These are phyloP conservation scores for Aphelinus certus DNA, from an alignment of 1,140 invertebrate genomes.

Conservation along the genomic window DNA sequence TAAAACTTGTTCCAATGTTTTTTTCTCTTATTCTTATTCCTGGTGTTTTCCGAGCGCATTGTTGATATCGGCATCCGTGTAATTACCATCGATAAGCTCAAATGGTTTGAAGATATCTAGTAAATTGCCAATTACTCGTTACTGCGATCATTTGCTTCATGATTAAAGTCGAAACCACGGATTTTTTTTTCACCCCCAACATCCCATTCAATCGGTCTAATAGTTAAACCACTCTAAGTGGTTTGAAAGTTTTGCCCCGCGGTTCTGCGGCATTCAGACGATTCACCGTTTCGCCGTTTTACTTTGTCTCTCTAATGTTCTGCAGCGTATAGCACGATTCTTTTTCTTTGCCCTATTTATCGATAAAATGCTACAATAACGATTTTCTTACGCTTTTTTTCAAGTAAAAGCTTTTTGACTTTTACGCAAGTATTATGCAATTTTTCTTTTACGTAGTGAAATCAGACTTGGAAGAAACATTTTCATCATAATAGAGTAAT, in stretches of 20 bases:
- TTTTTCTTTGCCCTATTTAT: not conserved
- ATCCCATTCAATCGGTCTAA: constrained; percentile 23
- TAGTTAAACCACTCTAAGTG: constrained; percentile 19
- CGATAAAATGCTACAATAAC: constrained; percentile 1
- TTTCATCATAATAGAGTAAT: too few species aligned
- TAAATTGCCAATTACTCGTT: too few species aligned
- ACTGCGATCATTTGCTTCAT: too few species aligned
- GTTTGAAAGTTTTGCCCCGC: constrained; percentile 1
- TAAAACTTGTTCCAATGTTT: not conserved
- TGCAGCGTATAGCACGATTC: not conserved
- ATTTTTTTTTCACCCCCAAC: constrained; percentile 12
- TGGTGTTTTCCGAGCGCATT: not conserved
- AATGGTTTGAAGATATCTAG: too few species aligned
- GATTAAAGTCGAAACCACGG: not conserved
- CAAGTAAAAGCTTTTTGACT: constrained; percentile 16
- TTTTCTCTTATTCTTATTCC: constrained; percentile 7
- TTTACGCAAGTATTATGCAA: not conserved
- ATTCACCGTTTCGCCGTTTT: not conserved
- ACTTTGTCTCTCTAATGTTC: constrained; percentile 2
- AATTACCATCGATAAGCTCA: too few species aligned
- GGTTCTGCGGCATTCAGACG: constrained; percentile 12
- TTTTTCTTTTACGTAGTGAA: not conserved
- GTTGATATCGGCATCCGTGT: too few species aligned
- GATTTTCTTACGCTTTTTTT: not conserved
- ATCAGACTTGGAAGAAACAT: too few species aligned